These are phyloP conservation scores for Hyphantria cunea DNA, from an alignment of 1,140 invertebrate genomes.

Conservation along the genomic window DNA sequence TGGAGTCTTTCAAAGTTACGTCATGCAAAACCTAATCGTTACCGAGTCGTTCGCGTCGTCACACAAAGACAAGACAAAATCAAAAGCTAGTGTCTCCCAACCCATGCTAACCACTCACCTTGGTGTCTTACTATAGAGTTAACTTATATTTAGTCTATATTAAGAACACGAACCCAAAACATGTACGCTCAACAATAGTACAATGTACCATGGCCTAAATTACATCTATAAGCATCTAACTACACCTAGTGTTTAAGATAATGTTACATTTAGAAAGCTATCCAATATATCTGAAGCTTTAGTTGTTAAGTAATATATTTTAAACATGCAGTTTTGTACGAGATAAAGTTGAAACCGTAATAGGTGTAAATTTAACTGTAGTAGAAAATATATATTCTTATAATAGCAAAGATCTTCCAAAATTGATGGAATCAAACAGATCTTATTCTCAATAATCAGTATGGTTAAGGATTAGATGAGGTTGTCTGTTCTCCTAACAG, in stretches of 20 bases:
- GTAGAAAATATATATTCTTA: too few species aligned
- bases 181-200: constrained; percentile 1
- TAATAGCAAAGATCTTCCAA: too few species aligned
- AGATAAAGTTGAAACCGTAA: constrained; percentile 17
- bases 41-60: constrained; percentile 31
- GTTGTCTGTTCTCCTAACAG: too few species aligned
- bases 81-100: constrained; percentile 70
- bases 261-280: constrained; percentile 26
- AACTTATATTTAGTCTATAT: neutral
- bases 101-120: constrained; percentile 69
- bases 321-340: constrained; percentile 28
- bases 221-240: constrained; percentile 34
- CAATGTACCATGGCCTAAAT: constrained; percentile 5
- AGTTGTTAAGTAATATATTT: constrained; percentile 27
- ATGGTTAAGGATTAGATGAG: too few species aligned
- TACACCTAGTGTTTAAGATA: constrained; percentile 15
- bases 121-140: constrained; percentile 14
- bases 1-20: constrained; percentile 39
- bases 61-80: constrained; percentile 64
- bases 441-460: too few species aligned
- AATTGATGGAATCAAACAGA: too few species aligned
- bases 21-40: constrained; percentile 41
- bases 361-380: too few species aligned
- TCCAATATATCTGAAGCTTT: constrained; percentile 20
- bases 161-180: neutral